Evolutionary conservation across 92 coral and sea anemone species (phyloP).

Genomic region (Parazoanthus atlanticus): DNA sequence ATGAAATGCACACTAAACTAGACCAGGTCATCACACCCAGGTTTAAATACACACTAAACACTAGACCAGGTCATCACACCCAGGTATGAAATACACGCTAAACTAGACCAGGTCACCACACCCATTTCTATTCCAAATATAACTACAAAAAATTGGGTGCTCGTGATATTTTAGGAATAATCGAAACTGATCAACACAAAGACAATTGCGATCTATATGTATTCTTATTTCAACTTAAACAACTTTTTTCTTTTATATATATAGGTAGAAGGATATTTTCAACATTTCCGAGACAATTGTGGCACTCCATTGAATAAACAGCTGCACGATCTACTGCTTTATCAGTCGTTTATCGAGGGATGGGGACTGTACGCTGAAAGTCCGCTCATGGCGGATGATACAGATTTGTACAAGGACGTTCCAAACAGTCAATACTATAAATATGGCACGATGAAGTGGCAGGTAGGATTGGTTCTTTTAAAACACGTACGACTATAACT

Average conservation of each 20-base stretch:
- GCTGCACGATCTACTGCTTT: neutral
- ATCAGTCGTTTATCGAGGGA: conserved; percentile 32
- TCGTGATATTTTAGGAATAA: no score
- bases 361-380: conserved; percentile 42
- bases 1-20: no score
- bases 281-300: conserved; percentile 38
- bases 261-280: conserved; percentile 32
- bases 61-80: conserved; percentile 65
- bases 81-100: conserved; percentile 41
- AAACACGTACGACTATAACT: neutral
- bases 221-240: neutral
- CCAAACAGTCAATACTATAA: conserved; percentile 12
- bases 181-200: no score
- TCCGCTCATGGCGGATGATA: conserved; percentile 31
- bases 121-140: no score
- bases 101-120: neutral
- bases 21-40: no score
- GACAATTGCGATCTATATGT: neutral
- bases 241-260: neutral
- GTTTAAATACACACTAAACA: no score
- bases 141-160: no score
- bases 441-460: conserved; percentile 37
- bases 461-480: conserved; percentile 1
- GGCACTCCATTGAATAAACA: conserved; percentile 16
- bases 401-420: conserved; percentile 15